Conservation (phyloP, 92 coral and sea anemone genomes). For the Epizoanthus ramosus region DNA sequence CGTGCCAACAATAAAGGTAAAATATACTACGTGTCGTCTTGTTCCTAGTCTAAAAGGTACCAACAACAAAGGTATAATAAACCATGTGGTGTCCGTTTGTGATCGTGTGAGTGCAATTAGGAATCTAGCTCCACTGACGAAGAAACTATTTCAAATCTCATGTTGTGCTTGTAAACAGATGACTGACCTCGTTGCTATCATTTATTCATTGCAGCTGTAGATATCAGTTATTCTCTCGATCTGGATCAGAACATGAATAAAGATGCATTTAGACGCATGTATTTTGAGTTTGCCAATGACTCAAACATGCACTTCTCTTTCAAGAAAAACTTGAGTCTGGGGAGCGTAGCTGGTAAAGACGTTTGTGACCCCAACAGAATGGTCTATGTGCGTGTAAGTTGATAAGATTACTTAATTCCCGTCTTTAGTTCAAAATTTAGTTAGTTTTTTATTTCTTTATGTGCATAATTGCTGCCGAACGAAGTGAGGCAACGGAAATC, state of each 20-base stretch:
- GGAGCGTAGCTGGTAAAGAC: background rate
- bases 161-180: background rate
- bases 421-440: too few relatives aligned
- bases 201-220: slow-evolving; percentile 3
- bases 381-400: slow-evolving; percentile 4
- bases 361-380: background rate
- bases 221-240: slow-evolving; percentile 12
- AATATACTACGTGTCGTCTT: too few relatives aligned
- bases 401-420: background rate
- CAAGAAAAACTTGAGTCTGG: slow-evolving; percentile 23
- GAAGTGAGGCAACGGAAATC: too few relatives aligned
- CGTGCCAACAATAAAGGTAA: too few relatives aligned
- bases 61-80: too few relatives aligned
- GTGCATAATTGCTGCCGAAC: background rate
- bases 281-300: slow-evolving; percentile 8
- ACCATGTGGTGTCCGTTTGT: too few relatives aligned
- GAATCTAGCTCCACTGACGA: background rate
- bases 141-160: background rate
- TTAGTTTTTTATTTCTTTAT: background rate
- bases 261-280: slow-evolving; percentile 7
- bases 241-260: slow-evolving; percentile 6
- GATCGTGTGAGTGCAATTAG: background rate
- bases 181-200: background rate
- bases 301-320: slow-evolving; percentile 13
- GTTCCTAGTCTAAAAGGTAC: too few relatives aligned